Base-by-base conservation (phyloP, 2,797 vertebrate species). In the Phrynocephalus vlangalii region DNA sequence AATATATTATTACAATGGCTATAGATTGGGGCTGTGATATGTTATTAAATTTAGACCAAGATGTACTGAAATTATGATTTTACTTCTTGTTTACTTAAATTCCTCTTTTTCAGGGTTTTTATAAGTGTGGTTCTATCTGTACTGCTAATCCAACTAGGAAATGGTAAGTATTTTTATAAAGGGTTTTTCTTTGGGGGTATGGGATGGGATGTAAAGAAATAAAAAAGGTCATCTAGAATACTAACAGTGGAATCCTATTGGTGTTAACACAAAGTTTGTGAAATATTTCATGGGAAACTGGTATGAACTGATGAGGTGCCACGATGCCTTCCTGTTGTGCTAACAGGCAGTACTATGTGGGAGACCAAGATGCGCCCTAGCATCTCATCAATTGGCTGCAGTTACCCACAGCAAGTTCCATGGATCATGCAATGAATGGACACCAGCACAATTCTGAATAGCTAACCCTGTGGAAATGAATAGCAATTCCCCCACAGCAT, bases 61-160 rank as follows among this genome's bases (percentile, higher is more conserved):
- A 26, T 81, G 15, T 0, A 15, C 0, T 71, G 11, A 72, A 75
- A 79, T 84, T 67, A n/a, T 5, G 28, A 9, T 30, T 72, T 91
- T 28, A 22, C 33, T 13, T 75, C 18, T 18, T 68, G 6, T 0
- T 0, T 83, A 26, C 44, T 26, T 87, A 87, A 77, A 48, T 81
- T 1, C 79, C 86, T 82, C 9, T 6, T 1, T 60, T 87, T 50
- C 6, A 91, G 75, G 5, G 9, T 22, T 78, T 11, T 93, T 83
- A 73, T 13, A 76, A 82, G 24, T 50, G 50, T 30, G 67, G 1
- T 33, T 63, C 0, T 87, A 18, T 11, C 1, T 77, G 72, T 87
- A 26, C 5, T 86, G 86, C 5, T 50, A 5, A 2, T 91, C 20
- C 48, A 71, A 1, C n/a, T 79, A 76, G 79, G 89, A 84, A 88